A percentile compares a stretch with the other conserved stretches of the same genome.
Evolutionary conservation across 2,888 invertebrate genomes (phyloP).

Genomic region (Anagyrus pseudococci): DNA sequence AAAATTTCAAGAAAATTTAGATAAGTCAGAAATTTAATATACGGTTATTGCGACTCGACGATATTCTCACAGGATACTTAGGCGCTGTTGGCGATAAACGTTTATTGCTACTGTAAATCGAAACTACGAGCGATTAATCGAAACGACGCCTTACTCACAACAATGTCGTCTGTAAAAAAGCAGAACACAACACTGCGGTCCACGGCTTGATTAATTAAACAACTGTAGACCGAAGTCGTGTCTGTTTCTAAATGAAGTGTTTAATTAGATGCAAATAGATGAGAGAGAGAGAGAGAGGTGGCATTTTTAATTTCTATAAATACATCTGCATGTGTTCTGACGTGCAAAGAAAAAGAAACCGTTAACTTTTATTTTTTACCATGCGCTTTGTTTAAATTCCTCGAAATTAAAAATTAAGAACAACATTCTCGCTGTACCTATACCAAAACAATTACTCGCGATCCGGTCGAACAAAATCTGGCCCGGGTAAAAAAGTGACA

Average conservation of each 20-base stretch:
- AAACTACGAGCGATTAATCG: slow-evolving; percentile 11
- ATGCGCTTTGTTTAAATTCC: too few relatives aligned
- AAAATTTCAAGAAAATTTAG: too few relatives aligned
- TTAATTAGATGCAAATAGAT: slow-evolving; percentile 18
- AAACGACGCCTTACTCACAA: slow-evolving; percentile 22
- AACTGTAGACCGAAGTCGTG: neutral
- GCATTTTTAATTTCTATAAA: neutral
- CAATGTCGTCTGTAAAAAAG: slow-evolving; percentile 20
- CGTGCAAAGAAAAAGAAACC: too few relatives aligned
- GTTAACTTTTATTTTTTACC: too few relatives aligned
- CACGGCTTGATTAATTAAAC: slow-evolving; percentile 20
- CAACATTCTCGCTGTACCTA: neutral
- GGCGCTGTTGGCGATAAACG: slow-evolving; percentile 6
- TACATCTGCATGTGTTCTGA: too few relatives aligned
- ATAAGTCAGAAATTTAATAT: too few relatives aligned
- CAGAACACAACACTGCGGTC: slow-evolving; percentile 5
- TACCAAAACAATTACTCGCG: neutral
- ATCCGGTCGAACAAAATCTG: neutral
- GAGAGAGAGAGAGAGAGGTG: neutral
- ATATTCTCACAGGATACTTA: neutral
- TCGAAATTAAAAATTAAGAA: neutral
- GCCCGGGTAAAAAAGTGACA: neutral
- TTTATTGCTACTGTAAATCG: slow-evolving; percentile 4
- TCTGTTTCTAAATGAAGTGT: slow-evolving; percentile 12
- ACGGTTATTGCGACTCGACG: neutral